phyloP scores from a whole-genome alignment of 1,140 invertebrate species.

The Conus ventricosus region DNA sequence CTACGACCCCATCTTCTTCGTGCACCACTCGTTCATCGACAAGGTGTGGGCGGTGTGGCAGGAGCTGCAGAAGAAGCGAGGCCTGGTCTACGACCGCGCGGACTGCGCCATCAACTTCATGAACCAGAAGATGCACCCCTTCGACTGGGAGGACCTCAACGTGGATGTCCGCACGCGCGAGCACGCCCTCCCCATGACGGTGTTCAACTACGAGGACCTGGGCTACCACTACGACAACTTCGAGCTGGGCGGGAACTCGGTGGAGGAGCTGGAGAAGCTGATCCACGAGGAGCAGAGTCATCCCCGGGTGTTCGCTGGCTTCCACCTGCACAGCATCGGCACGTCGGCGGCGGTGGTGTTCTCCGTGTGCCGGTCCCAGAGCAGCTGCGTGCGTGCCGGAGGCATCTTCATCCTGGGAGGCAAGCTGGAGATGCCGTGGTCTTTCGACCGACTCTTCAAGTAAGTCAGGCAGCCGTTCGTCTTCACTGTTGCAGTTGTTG shows the following conservation, averaged over 20 bases:
- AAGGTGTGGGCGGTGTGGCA: constrained; percentile 53
- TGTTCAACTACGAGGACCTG: constrained; percentile 35
- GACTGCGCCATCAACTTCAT: constrained; percentile 43
- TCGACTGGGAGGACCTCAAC: constrained; percentile 25
- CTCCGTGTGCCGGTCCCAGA: constrained; percentile 26
- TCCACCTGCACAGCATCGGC: constrained; percentile 44
- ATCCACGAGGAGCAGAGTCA: constrained; percentile 37
- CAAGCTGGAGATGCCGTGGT: constrained; percentile 37
- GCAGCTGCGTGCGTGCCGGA: constrained; percentile 33
- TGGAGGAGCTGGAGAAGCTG: constrained; percentile 36
- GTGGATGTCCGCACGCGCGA: constrained; percentile 14
- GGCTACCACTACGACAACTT: constrained; percentile 40
- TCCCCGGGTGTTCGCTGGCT: constrained; percentile 47
- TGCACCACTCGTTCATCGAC: constrained; percentile 44
- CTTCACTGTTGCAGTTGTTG: no score
- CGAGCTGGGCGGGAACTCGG: constrained; percentile 20
- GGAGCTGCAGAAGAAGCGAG: constrained; percentile 43
- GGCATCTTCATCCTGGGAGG: constrained; percentile 41
- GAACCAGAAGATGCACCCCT: constrained; percentile 16
- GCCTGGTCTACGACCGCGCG: constrained; percentile 36
- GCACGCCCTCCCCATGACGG: not conserved
- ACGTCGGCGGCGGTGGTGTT: constrained; percentile 45
- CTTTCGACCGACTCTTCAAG: constrained; percentile 45
- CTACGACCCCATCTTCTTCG: constrained; percentile 48
- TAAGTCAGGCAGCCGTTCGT: not conserved